Evolutionary conservation across 2,888 invertebrate species (phyloP).

Genomic region (Mesoligia furuncula): DNA sequence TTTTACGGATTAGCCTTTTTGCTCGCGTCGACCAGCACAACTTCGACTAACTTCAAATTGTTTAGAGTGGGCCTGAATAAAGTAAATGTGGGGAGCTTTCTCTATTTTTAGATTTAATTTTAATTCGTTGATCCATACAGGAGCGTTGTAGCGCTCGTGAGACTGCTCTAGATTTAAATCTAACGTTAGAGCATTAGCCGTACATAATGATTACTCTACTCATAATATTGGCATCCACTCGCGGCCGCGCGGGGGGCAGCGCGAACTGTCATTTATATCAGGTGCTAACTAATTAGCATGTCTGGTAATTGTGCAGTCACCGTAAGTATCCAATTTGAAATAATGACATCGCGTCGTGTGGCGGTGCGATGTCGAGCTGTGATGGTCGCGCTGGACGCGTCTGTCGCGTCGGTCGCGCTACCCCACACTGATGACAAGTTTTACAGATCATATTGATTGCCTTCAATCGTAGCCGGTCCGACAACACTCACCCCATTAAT

Average conservation of each 20-base stretch:
- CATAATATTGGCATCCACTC: not conserved
- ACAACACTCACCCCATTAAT: not conserved
- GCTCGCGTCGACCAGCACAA: slow-evolving; percentile 49
- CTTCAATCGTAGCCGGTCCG: not conserved
- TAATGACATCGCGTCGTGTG: slow-evolving; percentile 16
- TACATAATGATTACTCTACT: slow-evolving; percentile 3
- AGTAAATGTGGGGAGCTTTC: slow-evolving; percentile 54
- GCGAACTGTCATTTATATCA: not conserved
- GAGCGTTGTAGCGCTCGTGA: not conserved
- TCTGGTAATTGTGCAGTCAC: slow-evolving; percentile 21
- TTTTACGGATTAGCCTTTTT: slow-evolving; percentile 71
- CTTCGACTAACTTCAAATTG: slow-evolving; percentile 67
- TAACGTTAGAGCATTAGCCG: not conserved
- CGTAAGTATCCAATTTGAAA: slow-evolving; percentile 31
- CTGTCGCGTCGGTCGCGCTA: not conserved
- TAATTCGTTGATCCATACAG: slow-evolving; percentile 48
- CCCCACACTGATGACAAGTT: not conserved
- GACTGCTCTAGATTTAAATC: not conserved
- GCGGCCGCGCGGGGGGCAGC: too few species aligned
- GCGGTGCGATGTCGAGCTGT: not conserved
- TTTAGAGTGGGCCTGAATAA: slow-evolving; percentile 62
- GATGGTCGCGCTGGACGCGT: not conserved
- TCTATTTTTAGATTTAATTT: slow-evolving; percentile 35
- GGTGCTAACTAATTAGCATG: slow-evolving; percentile 27
- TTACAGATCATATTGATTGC: not conserved